These are phyloP conservation scores for Onchidella celtica DNA, from an alignment of 2,888 invertebrate genomes.

Conservation along the genomic window DNA sequence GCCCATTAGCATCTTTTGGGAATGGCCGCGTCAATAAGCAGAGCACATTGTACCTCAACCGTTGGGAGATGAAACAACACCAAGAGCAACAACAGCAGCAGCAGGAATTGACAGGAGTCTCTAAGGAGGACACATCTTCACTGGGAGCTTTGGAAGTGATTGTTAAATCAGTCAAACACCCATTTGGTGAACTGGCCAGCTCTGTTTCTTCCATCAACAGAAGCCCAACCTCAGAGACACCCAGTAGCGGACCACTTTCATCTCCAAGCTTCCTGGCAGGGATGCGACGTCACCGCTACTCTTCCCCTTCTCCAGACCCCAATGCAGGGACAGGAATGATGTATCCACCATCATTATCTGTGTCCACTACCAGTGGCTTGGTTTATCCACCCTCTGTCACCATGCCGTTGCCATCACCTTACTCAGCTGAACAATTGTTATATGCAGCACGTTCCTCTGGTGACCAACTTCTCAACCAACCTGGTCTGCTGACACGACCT, in stretches of 20 bases:
- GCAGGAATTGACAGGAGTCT: background rate
- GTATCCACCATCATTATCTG: conserved; percentile 3
- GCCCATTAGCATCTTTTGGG: background rate
- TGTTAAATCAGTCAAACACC: conserved; percentile 21
- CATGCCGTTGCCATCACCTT: background rate
- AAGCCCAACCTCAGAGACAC: conserved; percentile 23
- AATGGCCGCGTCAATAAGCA: conserved; percentile 15
- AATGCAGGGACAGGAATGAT: background rate
- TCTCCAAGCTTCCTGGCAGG: conserved; percentile 24
- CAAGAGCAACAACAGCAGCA: conserved; percentile 20
- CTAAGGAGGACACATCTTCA: background rate
- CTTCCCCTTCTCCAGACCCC: background rate
- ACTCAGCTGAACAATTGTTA: background rate
- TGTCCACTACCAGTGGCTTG: background rate
- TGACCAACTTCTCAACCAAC: background rate
- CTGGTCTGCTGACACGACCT: background rate
- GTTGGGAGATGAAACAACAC: conserved; percentile 22
- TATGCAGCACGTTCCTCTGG: background rate
- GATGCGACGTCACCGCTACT: background rate
- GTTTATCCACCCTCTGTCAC: background rate
- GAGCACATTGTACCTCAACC: conserved; percentile 1
- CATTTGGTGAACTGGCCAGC: conserved; percentile 7
- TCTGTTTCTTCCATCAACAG: conserved; percentile 19
- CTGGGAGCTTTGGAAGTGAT: conserved; percentile 31
- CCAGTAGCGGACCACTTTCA: conserved; percentile 11